Base-by-base conservation (phyloP, 2,113 vertebrate genomes). In the Parus major region DNA sequence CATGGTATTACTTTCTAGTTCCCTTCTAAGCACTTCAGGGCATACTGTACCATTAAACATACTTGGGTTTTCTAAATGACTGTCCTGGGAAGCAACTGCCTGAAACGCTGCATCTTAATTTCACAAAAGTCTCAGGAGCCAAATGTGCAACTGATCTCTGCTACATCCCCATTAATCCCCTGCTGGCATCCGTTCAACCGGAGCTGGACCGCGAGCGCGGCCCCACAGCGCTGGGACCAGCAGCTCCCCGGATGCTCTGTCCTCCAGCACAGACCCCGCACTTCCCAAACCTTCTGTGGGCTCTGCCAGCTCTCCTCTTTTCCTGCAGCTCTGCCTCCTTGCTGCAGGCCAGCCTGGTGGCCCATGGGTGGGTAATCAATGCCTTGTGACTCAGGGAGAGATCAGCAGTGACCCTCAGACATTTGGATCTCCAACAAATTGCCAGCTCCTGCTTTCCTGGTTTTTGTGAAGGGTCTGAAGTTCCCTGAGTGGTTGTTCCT, bases 81-180 rank as follows among this genome's bases (percentile, higher is more conserved):
- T 91, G 85, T 83, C 95, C 94, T 95, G 92, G 65, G 81, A 97
- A 96, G 84, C 79, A 96, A 92, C 96, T 20, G 94, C 91, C 87
- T 95, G 89, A 94, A 95, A 97, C 5, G 15, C 91, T 95, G 91
- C 92, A 70, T 96, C 95, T 97, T 93, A 93, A 96, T 94, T 95
- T 96, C 92, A 96, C 78, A 52, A 59, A 88, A 91, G 82, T 49
- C 93, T 83, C 72, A 46, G 86, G 80, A 96, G 92, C 80, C 88
- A 96, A 97, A 96, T 27, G 88, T 95, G 92, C 95, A 94, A 94
- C 72, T 87, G 50, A 95, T 79, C 88, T 88, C 90, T 88, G 90
- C 86, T 90, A 81, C 88, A 93, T 96, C 92, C 95, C 86, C 90
- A 93, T 78, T 92, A 94, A 96, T 95, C 95, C 88, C 77, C 69